Base-by-base conservation (phyloP, 2,797 vertebrate genomes). In the Psittacula derbiana region DNA sequence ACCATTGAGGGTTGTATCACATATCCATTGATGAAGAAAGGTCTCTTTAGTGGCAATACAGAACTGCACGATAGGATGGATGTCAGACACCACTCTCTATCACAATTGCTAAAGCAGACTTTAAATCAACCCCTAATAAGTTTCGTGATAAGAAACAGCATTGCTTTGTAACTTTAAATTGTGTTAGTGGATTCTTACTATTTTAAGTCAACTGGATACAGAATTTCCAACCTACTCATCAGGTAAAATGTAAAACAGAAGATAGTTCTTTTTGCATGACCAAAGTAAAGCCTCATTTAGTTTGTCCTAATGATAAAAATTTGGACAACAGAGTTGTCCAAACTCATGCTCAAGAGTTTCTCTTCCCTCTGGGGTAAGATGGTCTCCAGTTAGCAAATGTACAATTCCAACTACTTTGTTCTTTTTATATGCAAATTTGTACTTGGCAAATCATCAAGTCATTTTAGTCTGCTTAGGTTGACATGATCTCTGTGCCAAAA, bases 401-500 rank as follows among this genome's bases (percentile, higher is more conserved):
- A 78, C 28, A 67, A 92, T 43, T 65, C 57, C 57, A 95, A 80
- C 47, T 49, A 46, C 85, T 96, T 93, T 90, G 61, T 95, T 86
- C 80, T 92, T 92, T 95, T 95, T 93, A 88, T 92, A 96, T 96
- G 90, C 91, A 93, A 84, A 94, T 97, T 86, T 96, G 80, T 94
- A 89, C 91, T 80, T 97, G 96, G 97, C 97, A 97, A 97, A 97
- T 88, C 75, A 78, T 94, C 95, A 93, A 91, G 86, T 95, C 96
- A 80, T 95, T 93, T 96, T 95, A 96, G 44, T 84, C 86, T 96
- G 87, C 96, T 97, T 95, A 85, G 88, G 78, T 93, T 97, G 92
- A 96, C 85, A 86, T 91, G 82, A 81, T 90, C 64, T 67, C 60
- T 83, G 91, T 96, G 95, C 94, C 95, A 96, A 94, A 96, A 96